phyloP scores from a whole-genome alignment of 2,888 invertebrate genomes.

The Leptodirus hochenwartii region DNA sequence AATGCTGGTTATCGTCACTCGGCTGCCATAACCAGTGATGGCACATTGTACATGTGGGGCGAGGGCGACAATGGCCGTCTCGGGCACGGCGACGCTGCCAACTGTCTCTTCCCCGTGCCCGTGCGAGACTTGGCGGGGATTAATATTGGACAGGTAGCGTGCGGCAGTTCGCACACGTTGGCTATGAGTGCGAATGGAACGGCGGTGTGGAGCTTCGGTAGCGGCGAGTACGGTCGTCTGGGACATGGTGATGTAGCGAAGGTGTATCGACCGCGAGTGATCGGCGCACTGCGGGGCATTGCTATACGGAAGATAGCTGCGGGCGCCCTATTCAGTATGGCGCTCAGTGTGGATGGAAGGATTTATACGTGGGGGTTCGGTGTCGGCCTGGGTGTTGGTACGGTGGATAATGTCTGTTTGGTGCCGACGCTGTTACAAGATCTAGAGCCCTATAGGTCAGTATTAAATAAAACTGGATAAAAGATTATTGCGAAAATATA shows the following conservation, averaged over 20 bases:
- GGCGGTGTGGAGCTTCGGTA: constrained; percentile 38
- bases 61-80: constrained; percentile 36
- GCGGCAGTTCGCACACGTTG: constrained; percentile 35
- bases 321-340: constrained; percentile 34
- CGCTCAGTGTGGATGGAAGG: constrained; percentile 22
- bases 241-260: constrained; percentile 26
- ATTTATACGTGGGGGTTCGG: constrained; percentile 45
- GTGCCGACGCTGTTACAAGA: constrained; percentile 35
- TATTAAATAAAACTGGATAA: no score
- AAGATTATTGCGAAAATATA: no score
- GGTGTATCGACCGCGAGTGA: constrained; percentile 36
- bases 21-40: constrained; percentile 36
- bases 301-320: constrained; percentile 36
- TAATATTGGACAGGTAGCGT: constrained; percentile 37
- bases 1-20: constrained; percentile 39
- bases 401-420: constrained; percentile 34
- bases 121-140: constrained; percentile 35
- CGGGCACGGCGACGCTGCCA: constrained; percentile 41
- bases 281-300: constrained; percentile 37
- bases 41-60: constrained; percentile 37
- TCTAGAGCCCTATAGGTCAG: constrained; percentile 26
- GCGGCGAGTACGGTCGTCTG: constrained; percentile 35
- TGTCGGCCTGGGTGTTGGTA: constrained; percentile 36
- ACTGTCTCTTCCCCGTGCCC: constrained; percentile 35
- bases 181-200: constrained; percentile 33